Evolutionary conservation across 2,113 vertebrate genomes (phyloP).

Genomic region (Chloropsis cyanopogon): DNA sequence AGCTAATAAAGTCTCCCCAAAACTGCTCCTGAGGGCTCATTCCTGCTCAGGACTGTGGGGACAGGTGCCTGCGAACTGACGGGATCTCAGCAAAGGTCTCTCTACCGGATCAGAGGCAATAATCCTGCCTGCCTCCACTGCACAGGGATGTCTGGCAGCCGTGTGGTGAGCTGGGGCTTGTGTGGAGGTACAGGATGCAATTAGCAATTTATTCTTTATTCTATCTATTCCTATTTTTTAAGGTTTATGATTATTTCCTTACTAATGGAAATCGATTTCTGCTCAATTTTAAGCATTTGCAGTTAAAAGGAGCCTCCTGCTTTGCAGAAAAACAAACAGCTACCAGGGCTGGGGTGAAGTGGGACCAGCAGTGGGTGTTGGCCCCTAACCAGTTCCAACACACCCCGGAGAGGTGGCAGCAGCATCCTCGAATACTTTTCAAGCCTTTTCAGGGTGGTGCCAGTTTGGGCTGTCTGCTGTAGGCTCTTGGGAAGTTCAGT

Average conservation of each 20-base stretch:
- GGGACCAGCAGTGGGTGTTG: not conserved
- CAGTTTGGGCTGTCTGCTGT: not conserved
- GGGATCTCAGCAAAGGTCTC: not conserved
- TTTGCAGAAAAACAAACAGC: not conserved
- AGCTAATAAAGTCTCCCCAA: not conserved
- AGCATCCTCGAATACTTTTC: not conserved
- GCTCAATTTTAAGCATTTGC: not conserved
- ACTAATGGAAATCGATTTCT: constrained; percentile 51
- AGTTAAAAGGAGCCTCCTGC: not conserved
- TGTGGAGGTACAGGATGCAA: not conserved
- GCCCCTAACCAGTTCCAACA: not conserved
- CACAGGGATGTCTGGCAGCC: not conserved
- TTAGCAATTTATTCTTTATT: not conserved
- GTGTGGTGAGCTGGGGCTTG: not conserved
- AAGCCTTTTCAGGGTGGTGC: not conserved
- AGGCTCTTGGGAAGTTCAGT: not conserved
- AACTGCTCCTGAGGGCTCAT: constrained; percentile 20
- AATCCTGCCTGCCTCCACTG: not conserved
- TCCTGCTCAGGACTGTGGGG: not conserved
- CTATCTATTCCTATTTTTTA: not conserved
- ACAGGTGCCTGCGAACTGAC: not conserved
- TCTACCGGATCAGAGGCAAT: not conserved
- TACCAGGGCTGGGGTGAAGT: not conserved
- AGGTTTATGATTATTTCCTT: constrained; percentile 25
- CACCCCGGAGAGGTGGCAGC: not conserved